Evolutionary conservation across 2,113 vertebrate genomes (phyloP).

Genomic region (Rhea americana): DNA sequence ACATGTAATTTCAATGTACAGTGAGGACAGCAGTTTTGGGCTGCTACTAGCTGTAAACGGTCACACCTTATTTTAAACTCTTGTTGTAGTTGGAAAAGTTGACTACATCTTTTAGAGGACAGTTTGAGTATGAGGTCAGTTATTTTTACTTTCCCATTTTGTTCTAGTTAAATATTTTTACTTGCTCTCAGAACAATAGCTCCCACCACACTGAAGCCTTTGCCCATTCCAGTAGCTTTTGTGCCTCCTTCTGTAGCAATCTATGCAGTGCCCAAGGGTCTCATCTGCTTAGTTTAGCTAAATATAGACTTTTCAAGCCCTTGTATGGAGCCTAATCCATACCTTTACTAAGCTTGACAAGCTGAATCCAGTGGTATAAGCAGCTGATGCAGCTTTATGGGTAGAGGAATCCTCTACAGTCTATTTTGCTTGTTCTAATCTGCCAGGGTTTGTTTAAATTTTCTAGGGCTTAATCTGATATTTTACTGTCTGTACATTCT

Average conservation of each 20-base stretch:
- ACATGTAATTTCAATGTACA: accelerated
- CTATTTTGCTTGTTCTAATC: not conserved
- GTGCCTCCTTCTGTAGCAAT: not conserved
- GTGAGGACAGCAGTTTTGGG: not conserved
- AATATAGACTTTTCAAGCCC: conserved; percentile 45
- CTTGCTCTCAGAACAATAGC: conserved; percentile 33
- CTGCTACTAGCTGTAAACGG: not conserved
- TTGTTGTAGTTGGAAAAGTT: not conserved
- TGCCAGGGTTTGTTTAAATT: conserved; percentile 27
- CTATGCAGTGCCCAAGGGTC: not conserved
- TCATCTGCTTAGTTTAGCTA: conserved; percentile 44
- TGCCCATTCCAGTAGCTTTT: not conserved
- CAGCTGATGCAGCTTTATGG: conserved; percentile 8
- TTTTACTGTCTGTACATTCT: not conserved
- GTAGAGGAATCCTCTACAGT: conserved; percentile 6
- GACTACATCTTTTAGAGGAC: not conserved
- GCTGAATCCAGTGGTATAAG: conserved; percentile 13
- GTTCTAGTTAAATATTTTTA: conserved; percentile 1
- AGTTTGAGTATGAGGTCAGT: not conserved
- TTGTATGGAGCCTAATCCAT: conserved; percentile 24
- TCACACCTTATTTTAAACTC: not conserved
- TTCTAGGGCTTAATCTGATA: not conserved
- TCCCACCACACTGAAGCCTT: not conserved
- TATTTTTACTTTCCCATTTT: conserved; percentile 44
- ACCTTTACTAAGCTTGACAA: conserved; percentile 39